phyloP scores from a whole-genome alignment of 2,888 invertebrate species.

The Oscheius sp. region DNA sequence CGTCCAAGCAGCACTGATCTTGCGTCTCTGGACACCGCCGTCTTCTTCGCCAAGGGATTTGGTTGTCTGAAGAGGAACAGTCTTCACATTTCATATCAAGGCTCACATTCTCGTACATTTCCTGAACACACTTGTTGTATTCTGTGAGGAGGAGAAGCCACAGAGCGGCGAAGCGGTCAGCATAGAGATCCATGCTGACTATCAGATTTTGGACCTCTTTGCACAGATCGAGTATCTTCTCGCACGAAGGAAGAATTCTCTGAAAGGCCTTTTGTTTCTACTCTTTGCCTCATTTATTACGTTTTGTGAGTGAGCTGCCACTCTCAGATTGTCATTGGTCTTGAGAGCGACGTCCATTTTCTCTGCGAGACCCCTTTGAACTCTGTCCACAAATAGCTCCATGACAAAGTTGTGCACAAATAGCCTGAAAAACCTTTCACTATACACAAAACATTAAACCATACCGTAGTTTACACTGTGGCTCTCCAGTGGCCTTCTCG shows the following conservation, averaged over 20 bases:
- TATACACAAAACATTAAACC: not conserved
- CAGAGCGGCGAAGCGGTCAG: constrained; percentile 70
- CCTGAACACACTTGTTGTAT: constrained; percentile 62
- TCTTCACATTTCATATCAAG: not conserved
- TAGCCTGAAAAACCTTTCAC: constrained; percentile 74
- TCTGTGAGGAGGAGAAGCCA: constrained; percentile 71
- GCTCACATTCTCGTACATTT: constrained; percentile 63
- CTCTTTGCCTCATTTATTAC: not conserved
- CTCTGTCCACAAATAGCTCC: constrained; percentile 82
- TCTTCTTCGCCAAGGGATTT: constrained; percentile 43
- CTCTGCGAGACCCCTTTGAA: constrained; percentile 45
- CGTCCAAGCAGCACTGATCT: constrained; percentile 88
- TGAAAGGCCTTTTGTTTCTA: constrained; percentile 22
- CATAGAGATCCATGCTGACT: constrained; percentile 70
- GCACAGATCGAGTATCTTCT: constrained; percentile 66
- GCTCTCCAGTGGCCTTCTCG: constrained; percentile 76
- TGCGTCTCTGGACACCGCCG: constrained; percentile 76
- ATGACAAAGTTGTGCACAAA: constrained; percentile 89
- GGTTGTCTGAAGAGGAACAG: constrained; percentile 50
- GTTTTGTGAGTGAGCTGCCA: not conserved
- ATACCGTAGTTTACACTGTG: constrained; percentile 54
- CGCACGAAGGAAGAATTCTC: constrained; percentile 61
- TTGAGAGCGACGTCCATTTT: constrained; percentile 31
- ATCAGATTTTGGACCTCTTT: constrained; percentile 65
- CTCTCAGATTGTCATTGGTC: not conserved